phyloP scores from a whole-genome alignment of 2,797 vertebrate species.

The Pelochelys cantorii region DNA sequence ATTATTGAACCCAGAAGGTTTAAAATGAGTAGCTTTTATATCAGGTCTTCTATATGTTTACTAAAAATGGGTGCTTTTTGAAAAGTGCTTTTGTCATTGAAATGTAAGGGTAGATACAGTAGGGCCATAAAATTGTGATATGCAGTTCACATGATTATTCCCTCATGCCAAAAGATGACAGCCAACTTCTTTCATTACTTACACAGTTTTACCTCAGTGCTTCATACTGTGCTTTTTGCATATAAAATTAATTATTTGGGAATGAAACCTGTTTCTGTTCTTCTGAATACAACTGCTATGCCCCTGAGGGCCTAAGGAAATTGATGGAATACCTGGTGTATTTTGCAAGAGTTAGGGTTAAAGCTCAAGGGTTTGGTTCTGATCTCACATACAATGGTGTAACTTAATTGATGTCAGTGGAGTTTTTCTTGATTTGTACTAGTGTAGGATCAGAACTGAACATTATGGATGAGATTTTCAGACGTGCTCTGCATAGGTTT shows the following conservation, averaged over 20 bases:
- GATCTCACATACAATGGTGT: not conserved
- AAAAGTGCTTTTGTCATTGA: not conserved
- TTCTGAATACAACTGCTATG: not conserved
- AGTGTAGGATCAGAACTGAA: not conserved
- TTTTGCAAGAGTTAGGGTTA: not conserved
- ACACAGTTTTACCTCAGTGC: not conserved
- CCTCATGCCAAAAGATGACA: not conserved
- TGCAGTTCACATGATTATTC: not conserved
- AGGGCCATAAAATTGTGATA: not conserved
- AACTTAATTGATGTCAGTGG: not conserved
- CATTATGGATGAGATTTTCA: not conserved
- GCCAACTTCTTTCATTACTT: not conserved
- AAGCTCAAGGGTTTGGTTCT: not conserved
- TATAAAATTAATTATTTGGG: not conserved
- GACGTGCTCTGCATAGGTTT: fast-evolving
- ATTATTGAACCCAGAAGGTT: not conserved
- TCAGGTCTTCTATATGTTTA: not conserved
- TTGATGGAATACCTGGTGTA: fast-evolving
- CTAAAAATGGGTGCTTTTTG: not conserved
- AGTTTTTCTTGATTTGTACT: not conserved
- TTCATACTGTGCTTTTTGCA: not conserved
- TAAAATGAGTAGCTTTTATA: not conserved
- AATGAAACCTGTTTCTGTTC: not conserved
- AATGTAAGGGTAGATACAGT: not conserved
- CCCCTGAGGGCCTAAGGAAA: not conserved